Evolutionary conservation across 2,888 invertebrate genomes (phyloP), one percentile per base, ranked within the genome.

Genomic region (Dryocosmus kuriphilus): DNA sequence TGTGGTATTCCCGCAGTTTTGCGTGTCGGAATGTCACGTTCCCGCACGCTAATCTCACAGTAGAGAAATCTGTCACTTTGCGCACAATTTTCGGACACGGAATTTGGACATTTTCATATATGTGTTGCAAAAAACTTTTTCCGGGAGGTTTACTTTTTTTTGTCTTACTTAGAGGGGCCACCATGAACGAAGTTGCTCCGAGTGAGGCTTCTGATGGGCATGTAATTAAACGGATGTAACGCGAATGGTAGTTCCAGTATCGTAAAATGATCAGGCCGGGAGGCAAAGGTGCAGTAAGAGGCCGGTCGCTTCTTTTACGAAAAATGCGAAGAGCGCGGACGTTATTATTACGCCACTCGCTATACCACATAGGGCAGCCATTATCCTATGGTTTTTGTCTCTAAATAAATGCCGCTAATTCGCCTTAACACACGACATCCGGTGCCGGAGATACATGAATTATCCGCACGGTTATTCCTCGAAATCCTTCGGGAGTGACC

Each of bases 351-450:
- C 81, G 82, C 79, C 84, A 81, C 83, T 83, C 80, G 83, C 86
- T 84, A 82, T 80, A 81, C 76, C 80, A 63, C 77, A 75, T 76
- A 84, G 74, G 74, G 76, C 80, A 78, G 81, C 82, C 83, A 87
- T 88, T 86, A 88, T 87, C 83, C 82, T 83, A 76, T 79, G 84
- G 81, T 85, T 88, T 88, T 88, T 87, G 85, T 84, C 85, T 85
- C 85, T 86, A 87, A 89, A 88, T 88, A 86, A 89, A 86, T 85
- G 88, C 86, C 85, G 85, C 86, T 89, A 88, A 89, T 89, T 89
- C 83, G 82, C 84, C 84, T 86, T 87, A 87, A 89, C 87, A 84
- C 85, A 82, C 85, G 84, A 86, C 88, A 86, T 89, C 89, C 88
- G 88, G 87, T 67, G 78, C 76, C 80, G 60, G 77, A 74, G 80